Evolutionary conservation across 64 coral and sea anemone species (phyloP), one percentile per base, ranked within the genome.

Genomic region (Pocillopora damicornis): DNA sequence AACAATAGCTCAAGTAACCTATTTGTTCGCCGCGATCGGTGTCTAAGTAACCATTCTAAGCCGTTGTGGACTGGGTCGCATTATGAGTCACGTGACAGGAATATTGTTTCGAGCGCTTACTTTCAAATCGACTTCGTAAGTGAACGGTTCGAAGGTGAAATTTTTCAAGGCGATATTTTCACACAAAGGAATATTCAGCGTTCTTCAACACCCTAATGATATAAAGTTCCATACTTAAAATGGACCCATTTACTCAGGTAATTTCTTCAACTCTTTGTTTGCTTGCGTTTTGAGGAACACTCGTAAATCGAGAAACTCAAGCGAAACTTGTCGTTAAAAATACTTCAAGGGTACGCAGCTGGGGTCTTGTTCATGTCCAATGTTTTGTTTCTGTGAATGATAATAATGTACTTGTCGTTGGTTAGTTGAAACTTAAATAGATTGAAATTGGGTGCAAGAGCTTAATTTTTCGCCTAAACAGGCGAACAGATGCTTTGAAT

Each of bases 211-310:
- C 14, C 73, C 35, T 65, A 76, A 88, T 66, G 73, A 17, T 34
- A 5, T 61, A 62, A 61, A 2, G 42, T 51, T 78, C 22, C 9
- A 17, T 1, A 13, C 58, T 1, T 2, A 75, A 25, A 37, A 88
- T 88, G 86, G 86, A 88, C 76, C 86, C 86, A 36, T 88, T 88
- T 22, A 88, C 86, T 4, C 86, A 88, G 86, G 86, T 88, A 77
- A 63, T 18, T 76, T 73, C 8, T 61, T 61, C 10, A 61, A 13
- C 9, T 63, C 15, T 12, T 77, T 30, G 30, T 77, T 61, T 17
- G 5, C 23, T 61, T 3, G 22, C 12, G 9, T n/a, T 68, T 68
- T 36, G 57, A 79, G 58, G 18, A 79, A 26, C 26, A 59, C 67
- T 71, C 11, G 67, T 20, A 11, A n/a, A 30, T 71, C 20, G n/a